Evolutionary conservation across 2,797 vertebrate genomes (phyloP).

Genomic region (Telmatherina bonti): DNA sequence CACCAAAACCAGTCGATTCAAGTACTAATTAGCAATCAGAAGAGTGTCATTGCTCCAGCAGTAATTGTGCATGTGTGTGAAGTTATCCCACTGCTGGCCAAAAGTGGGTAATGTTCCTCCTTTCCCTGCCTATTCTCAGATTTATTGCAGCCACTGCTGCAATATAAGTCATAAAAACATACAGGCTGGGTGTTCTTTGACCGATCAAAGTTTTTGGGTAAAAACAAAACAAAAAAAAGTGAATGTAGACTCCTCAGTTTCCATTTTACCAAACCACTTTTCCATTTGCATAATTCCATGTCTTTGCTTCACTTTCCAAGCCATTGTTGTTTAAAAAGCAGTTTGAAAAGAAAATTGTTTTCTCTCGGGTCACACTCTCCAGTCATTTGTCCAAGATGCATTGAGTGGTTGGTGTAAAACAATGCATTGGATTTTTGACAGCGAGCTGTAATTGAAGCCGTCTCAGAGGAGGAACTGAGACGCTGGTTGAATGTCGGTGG

Average conservation of each 20-base stretch:
- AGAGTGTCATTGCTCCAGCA: conserved; percentile 68
- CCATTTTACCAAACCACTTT: conserved; percentile 61
- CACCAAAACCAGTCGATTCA: conserved; percentile 78
- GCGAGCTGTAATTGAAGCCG: conserved; percentile 67
- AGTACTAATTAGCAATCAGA: conserved; percentile 82
- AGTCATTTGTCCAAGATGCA: conserved; percentile 75
- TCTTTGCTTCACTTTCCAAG: conserved; percentile 67
- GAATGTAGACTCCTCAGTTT: conserved; percentile 55
- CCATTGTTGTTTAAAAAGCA: conserved; percentile 74
- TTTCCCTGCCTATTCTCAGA: conserved; percentile 33
- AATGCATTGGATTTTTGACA: conserved; percentile 73
- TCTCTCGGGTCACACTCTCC: conserved; percentile 67
- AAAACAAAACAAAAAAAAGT: conserved; percentile 36
- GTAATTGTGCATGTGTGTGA: conserved; percentile 62
- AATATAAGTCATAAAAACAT: conserved; percentile 47
- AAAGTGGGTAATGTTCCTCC: conserved; percentile 50
- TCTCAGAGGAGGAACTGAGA: conserved; percentile 54
- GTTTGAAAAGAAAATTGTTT: conserved; percentile 69
- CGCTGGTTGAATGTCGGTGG: conserved; percentile 48
- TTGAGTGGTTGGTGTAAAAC: conserved; percentile 69
- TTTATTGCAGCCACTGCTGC: conserved; percentile 38
- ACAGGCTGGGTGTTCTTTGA: conserved; percentile 56
- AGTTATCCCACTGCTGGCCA: conserved; percentile 55
- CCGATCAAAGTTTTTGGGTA: conserved; percentile 47
- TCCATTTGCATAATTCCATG: conserved; percentile 69